Evolutionary conservation across 2,113 vertebrate species (phyloP), one percentile per base, ranked within the genome.

Genomic region (Neofelis nebulosa): DNA sequence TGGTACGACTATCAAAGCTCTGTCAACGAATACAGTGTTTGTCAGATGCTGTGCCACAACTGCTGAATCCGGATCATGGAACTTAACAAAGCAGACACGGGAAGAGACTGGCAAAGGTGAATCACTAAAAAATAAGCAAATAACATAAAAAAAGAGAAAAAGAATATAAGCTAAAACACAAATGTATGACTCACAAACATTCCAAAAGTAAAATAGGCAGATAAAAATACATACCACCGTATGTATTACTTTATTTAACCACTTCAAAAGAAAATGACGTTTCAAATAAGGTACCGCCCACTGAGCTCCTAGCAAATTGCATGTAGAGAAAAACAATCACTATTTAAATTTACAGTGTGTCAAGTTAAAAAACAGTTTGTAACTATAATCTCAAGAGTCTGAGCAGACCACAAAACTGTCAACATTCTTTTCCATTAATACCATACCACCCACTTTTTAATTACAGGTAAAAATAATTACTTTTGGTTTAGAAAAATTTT

Each of bases 41-140:
- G 99, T 99, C 99, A 99, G 99, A 83, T 99, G 99, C 98, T 99
- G 99, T 74, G 99, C 99, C 98, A 99, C 99, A 98, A 99, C 99
- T 98, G 99, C 99, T 4, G 99, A 99, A 98, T 99, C 99, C 23
- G 99, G 98, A 98, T 99, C 99, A 98, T 99, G 99, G 99, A 99
- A 99, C 99, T 99, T 99, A 99, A 99, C 99, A 99, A 99, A 99
- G 99, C 99, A 99, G 98, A 99, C 99, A 98, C 99, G 99, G 97
- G 99, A 99, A 96, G 99, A 99, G 98, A 99, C 99, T 98, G 99
- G 99, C 99, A 99, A 99, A 99, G 99, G 99, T 98, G 99, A 99
- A 98, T 99, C 99, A 99, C 99, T 99, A 99, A 98, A 99, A 99
- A 98, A 99, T 98, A 99, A 99, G 98, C 19, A 98, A 97, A 98